These are phyloP conservation scores for Samia ricini DNA, from an alignment of 1,140 invertebrate genomes.

Conservation along the genomic window DNA sequence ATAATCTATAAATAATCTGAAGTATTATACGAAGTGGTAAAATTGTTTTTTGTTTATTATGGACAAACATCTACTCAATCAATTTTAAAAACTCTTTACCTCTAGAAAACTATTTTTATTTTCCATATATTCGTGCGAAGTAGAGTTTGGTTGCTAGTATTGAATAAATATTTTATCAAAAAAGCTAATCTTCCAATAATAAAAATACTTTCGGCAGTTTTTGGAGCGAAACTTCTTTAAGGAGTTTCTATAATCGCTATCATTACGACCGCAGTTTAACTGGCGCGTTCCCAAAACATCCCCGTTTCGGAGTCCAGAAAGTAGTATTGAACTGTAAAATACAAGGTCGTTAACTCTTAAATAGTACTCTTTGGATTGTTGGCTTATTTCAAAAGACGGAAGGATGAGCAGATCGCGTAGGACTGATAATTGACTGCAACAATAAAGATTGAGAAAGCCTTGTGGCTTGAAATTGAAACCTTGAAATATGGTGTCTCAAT, in stretches of 20 bases:
- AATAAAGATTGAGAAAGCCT: too few relatives aligned
- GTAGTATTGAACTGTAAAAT: not conserved
- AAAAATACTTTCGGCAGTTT: not conserved
- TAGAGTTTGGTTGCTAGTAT: too few relatives aligned
- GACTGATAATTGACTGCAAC: not conserved
- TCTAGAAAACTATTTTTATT: too few relatives aligned
- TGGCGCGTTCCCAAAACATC: not conserved
- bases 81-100: too few relatives aligned
- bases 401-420: not conserved
- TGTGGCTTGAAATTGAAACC: too few relatives aligned
- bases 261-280: not conserved
- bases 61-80: too few relatives aligned
- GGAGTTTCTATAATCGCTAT: not conserved
- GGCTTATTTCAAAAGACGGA: not conserved
- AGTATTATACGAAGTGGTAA: too few relatives aligned
- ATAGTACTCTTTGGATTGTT: not conserved
- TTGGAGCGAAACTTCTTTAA: not conserved
- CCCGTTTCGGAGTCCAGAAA: not conserved
- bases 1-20: too few relatives aligned
- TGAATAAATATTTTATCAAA: too few relatives aligned
- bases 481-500: too few relatives aligned
- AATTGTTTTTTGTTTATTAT: too few relatives aligned
- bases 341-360: not conserved
- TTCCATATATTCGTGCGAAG: too few relatives aligned
- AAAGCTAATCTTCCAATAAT: not conserved